Evolutionary conservation across 2,888 invertebrate species (phyloP).

Genomic region (Omphaloscelis lunosa): DNA sequence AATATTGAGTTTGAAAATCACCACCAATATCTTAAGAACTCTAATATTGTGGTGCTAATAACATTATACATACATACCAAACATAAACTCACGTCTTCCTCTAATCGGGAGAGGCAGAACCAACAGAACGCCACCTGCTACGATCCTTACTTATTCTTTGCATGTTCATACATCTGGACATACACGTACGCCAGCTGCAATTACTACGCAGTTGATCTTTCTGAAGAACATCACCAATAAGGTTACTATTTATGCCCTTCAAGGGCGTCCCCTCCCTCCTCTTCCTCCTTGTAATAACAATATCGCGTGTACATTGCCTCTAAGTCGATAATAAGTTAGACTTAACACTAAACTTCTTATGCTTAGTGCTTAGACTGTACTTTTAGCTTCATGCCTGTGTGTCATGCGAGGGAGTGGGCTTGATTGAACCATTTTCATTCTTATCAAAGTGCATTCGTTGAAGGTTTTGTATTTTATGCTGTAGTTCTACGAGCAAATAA

Average conservation of each 20-base stretch:
- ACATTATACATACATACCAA: background rate
- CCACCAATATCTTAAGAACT: background rate
- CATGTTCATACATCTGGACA: background rate
- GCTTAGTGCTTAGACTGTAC: conserved; percentile 35
- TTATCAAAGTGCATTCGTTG: conserved; percentile 56
- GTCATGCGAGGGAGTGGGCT: conserved; percentile 48
- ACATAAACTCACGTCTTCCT: background rate
- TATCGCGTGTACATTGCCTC: conserved; percentile 54
- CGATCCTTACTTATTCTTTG: background rate
- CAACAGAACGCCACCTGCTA: background rate
- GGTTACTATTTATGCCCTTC: background rate
- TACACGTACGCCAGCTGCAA: background rate
- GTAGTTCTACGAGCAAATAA: conserved; percentile 16
- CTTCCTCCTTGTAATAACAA: background rate
- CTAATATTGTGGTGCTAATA: background rate
- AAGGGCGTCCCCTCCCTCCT: no score
- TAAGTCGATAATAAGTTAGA: conserved; percentile 50
- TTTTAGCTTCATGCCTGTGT: conserved; percentile 41
- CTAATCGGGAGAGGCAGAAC: background rate
- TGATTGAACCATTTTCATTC: conserved; percentile 56
- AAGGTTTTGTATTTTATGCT: conserved; percentile 26
- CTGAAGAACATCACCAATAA: background rate
- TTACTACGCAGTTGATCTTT: background rate
- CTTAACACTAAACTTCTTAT: conserved; percentile 48
- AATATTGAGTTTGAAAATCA: background rate